A percentile compares a stretch with the other conserved stretches of the same genome.
These are phyloP conservation scores for Andricus quercusramuli DNA, from an alignment of 2,888 invertebrate genomes.

Conservation along the genomic window DNA sequence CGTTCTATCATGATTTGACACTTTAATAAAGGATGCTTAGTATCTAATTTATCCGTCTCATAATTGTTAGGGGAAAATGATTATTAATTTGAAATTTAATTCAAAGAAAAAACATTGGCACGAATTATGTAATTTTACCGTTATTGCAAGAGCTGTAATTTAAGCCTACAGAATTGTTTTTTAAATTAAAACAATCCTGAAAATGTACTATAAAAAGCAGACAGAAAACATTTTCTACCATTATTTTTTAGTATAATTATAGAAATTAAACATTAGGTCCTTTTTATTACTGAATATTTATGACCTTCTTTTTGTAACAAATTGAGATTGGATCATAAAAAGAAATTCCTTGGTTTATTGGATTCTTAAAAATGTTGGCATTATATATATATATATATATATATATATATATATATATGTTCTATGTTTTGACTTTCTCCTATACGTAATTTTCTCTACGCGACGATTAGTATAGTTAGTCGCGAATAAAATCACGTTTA, in stretches of 20 bases:
- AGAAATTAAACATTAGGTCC: too few relatives aligned
- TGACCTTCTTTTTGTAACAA: too few relatives aligned
- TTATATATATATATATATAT: not conserved
- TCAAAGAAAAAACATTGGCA: not conserved
- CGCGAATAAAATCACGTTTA: conserved; percentile 23
- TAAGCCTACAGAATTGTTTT: not conserved
- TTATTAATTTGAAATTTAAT: not conserved
- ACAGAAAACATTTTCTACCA: not conserved
- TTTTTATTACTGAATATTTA: too few relatives aligned
- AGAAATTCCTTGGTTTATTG: not conserved
- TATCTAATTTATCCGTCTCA: not conserved
- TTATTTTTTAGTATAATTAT: not conserved
- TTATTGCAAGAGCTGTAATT: not conserved
- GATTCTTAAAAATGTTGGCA: conserved; percentile 6
- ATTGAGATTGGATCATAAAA: not conserved
- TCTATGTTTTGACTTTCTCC: conserved; percentile 11
- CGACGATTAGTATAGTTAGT: conserved; percentile 25
- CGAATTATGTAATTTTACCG: not conserved
- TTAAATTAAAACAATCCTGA: not conserved
- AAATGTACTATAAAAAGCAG: conserved; percentile 1
- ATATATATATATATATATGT: not conserved
- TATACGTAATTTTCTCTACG: conserved; percentile 11
- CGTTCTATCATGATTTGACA: not conserved
- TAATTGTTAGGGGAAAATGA: not conserved
- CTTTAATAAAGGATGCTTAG: not conserved